Evolutionary conservation across 2,797 vertebrate species (phyloP).

Genomic region (Prunella strophiata): DNA sequence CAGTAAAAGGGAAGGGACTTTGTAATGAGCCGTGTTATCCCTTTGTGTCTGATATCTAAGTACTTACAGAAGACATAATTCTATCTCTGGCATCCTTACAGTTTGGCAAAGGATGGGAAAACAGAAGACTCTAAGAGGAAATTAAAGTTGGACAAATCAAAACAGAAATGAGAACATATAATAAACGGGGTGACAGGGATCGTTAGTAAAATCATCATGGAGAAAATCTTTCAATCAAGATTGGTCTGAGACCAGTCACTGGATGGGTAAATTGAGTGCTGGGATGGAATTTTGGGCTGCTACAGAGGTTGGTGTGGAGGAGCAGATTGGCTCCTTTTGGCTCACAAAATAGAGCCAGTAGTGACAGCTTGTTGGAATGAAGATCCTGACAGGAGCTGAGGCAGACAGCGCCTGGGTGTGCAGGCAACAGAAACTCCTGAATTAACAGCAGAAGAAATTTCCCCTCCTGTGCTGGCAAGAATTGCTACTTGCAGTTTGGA

Average conservation of each 20-base stretch:
- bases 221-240: background rate
- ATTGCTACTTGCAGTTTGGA: background rate
- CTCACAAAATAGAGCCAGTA: fast-evolving
- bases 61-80: background rate
- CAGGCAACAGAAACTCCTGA: background rate
- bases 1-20: background rate
- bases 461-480: background rate
- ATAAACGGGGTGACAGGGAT: background rate
- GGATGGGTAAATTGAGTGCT: fast-evolving
- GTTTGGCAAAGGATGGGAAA: background rate
- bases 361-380: background rate
- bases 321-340: background rate
- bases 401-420: background rate
- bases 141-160: background rate
- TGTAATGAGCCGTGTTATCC: background rate
- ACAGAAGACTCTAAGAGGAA: background rate
- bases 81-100: background rate
- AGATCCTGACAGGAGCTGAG: background rate
- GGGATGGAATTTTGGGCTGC: background rate
- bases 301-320: background rate
- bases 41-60: background rate
- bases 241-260: background rate
- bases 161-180: background rate
- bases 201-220: background rate
- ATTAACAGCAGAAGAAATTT: background rate